Evolutionary conservation across 2,797 vertebrate species (phyloP), one percentile per base, ranked within the genome.

Genomic region (Clamator glandarius): DNA sequence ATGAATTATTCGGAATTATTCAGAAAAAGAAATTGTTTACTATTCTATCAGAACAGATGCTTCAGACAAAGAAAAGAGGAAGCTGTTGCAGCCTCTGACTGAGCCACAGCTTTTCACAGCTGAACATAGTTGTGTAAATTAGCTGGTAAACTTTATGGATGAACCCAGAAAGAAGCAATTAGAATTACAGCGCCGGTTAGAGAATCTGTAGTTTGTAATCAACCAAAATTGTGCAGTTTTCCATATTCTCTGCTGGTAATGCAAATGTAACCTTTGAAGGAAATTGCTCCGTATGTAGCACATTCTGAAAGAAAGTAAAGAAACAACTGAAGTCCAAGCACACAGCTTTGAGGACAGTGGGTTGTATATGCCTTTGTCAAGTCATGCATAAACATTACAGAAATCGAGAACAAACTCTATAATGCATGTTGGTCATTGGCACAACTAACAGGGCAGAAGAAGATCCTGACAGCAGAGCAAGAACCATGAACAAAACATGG

Each of bases 41-140:
- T 98, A 98, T 97, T 97, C 96, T 97, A 68, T 97, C 96, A 92
- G 97, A 98, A 97, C 98, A 98, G 98, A 98, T 98, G 98, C 97
- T 96, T 89, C 67, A 96, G 93, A 98, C 98, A 98, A 98, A 98
- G 94, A 94, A 83, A 94, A 96, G 96, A 98, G 97, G 98, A 98
- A 98, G 96, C 83, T 89, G 69, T 64, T 96, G 93, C 92, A 96
- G 95, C 87, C 93, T 97, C 96, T 96, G 96, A 94, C 96, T 96
- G 96, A 96, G 96, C 96, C 95, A 74, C 77, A 95, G 93, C 95
- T 97, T 96, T 94, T 91, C 94, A 91, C 95, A 97, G 96, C 97
- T 98, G 97, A 98, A 97, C 92, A 41, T 82, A 72, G 96, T 96
- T 97, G 96, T 96, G 96, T 95, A 98, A 97, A 97, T 97, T 95